Evolutionary conservation across 2,113 vertebrate species (phyloP), one percentile per base, ranked within the genome.

Genomic region (Laticauda colubrina): DNA sequence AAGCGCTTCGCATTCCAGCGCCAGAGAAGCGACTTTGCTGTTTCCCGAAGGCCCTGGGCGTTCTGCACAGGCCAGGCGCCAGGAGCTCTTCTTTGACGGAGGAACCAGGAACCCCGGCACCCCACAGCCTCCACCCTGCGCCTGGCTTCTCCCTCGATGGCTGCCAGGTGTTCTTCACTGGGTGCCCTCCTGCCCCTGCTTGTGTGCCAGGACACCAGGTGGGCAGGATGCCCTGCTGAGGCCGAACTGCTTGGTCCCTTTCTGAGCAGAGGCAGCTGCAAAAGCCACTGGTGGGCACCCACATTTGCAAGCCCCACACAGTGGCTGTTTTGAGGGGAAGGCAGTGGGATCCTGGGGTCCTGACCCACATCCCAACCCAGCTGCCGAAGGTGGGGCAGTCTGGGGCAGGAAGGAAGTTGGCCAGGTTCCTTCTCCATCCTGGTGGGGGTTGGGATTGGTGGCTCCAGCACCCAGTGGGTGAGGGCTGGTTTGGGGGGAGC

Each of bases 21-120:
- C 90, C n/a, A 8, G 15, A 34, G 55, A 61, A 26, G 3, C 1
- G 23, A 61, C 54, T 21, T 55, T 29, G 75, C 55, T 9, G 39
- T 39, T 8, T 15, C 61, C 64, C 10, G 1, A 24, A 15, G 53
- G 12, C 15, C 20, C 20, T 5, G 0, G 12, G 2, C 1, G 1
- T 34, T 34, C 54, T 11, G 39, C n/a, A 8, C 57, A 18, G 15
- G 48, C 14, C 1, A 24, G 18, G 59, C 3, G 12, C 21, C 1
- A 1, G 8, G 6, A 75, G 69, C 69, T 39, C 69, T 69, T n/a
- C 4, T 2, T 0, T n/a, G 29, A 29, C 1, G 12, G n/a, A 29
- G 0, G 34, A 20, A 6, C 21, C 34, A 56, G 69, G 43, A 54
- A 6, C 34, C 8, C 1, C 5, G 29, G 64, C 29, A 2, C 29